Percentiles rank a stretch among this genome's conserved stretches.
These are phyloP conservation scores for Cephus pygmeus DNA, from an alignment of 2,888 invertebrate genomes.

Conservation along the genomic window DNA sequence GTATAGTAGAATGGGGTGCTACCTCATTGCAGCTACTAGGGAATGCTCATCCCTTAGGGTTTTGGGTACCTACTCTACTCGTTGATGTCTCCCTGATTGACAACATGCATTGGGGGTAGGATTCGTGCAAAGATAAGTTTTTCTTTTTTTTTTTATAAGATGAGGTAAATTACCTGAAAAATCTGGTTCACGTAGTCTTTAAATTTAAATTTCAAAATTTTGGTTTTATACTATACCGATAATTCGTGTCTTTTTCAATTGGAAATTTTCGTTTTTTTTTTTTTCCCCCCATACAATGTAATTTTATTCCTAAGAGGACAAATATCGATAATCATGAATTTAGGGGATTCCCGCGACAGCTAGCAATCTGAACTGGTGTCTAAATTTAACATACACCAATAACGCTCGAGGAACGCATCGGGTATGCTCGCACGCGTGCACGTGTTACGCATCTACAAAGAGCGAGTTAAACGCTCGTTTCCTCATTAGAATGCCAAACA, in stretches of 20 bases:
- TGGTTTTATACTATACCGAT: too few relatives aligned
- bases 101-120: slow-evolving; percentile 25
- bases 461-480: slow-evolving; percentile 54
- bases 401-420: not conserved
- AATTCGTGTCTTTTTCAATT: too few relatives aligned
- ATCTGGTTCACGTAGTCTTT: not conserved
- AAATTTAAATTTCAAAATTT: not conserved
- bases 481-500: slow-evolving; percentile 63
- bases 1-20: not conserved
- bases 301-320: not conserved
- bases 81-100: slow-evolving; percentile 50
- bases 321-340: not conserved
- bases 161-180: not conserved
- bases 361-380: not conserved
- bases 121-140: not conserved
- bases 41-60: not conserved
- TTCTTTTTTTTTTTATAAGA: not conserved
- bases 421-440: slow-evolving; percentile 18
- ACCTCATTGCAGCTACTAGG: not conserved
- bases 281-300: not conserved
- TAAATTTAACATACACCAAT: not conserved
- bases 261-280: not conserved
- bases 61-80: slow-evolving; percentile 22
- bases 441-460: slow-evolving; percentile 17
- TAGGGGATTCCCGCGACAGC: not conserved